Conservation (phyloP, 1,140 invertebrate genomes). For the Pissodes strobi region DNA sequence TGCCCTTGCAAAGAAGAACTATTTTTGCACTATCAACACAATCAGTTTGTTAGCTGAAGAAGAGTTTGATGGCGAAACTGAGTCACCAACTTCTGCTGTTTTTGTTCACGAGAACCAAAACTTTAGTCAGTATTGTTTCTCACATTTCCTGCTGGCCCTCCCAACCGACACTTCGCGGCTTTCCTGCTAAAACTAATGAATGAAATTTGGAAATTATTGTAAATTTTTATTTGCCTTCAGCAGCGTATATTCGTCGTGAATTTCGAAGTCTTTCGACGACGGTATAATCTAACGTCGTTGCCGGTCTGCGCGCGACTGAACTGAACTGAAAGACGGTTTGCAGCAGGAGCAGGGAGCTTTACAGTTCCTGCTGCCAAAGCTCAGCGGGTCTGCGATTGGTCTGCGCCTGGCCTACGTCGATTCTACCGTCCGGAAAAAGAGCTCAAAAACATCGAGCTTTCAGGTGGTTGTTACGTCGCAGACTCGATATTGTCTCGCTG, state of each 20-base stretch:
- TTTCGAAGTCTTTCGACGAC: background rate
- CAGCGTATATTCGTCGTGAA: background rate
- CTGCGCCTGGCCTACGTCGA: slow-evolving; percentile 4
- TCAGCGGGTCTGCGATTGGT: slow-evolving; percentile 7
- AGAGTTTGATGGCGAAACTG: background rate
- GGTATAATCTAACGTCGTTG: slow-evolving; percentile 1
- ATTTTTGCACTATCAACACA: too few species aligned
- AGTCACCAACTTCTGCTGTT: slow-evolving; percentile 22
- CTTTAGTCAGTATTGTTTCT: slow-evolving; percentile 25
- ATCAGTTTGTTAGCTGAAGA: background rate
- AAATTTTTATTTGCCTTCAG: background rate
- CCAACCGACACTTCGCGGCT: background rate
- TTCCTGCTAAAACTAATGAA: background rate
- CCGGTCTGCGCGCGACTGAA: slow-evolving; percentile 32
- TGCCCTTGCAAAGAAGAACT: too few species aligned
- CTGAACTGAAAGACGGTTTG: slow-evolving; percentile 9
- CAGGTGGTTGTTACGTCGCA: background rate
- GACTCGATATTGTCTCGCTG: too few species aligned
- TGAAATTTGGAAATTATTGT: too few species aligned
- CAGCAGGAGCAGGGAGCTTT: slow-evolving; percentile 26
- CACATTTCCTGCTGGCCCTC: background rate
- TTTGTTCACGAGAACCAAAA: slow-evolving; percentile 18
- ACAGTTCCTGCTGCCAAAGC: slow-evolving; percentile 26
- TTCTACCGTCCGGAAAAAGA: background rate
- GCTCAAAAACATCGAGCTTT: background rate